These are phyloP conservation scores for Parauchenoglanis punctatus DNA, from an alignment of 2,797 vertebrate species.

Conservation along the genomic window DNA sequence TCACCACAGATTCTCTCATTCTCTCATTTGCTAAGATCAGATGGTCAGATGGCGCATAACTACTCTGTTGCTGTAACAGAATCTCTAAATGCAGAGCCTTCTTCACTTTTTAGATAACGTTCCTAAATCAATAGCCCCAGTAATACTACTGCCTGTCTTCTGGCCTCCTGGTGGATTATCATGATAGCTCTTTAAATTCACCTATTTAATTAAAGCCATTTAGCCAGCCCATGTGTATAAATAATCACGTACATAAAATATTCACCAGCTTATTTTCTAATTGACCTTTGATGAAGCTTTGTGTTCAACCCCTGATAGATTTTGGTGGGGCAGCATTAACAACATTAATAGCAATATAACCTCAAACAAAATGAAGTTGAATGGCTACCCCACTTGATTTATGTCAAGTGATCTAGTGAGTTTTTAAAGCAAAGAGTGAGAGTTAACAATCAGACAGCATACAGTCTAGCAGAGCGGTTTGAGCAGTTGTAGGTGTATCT, in stretches of 20 bases:
- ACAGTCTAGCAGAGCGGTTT: background rate
- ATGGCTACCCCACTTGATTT: background rate
- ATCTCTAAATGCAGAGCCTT: background rate
- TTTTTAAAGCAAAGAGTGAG: background rate
- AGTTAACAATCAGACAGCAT: background rate
- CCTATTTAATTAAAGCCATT: constrained; percentile 40
- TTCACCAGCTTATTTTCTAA: constrained; percentile 64
- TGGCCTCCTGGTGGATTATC: constrained; percentile 31
- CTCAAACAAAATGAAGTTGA: background rate
- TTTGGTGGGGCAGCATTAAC: background rate
- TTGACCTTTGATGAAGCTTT: constrained; percentile 60
- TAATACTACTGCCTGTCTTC: constrained; percentile 24
- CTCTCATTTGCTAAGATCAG: background rate
- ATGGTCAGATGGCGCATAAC: background rate
- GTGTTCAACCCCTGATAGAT: background rate
- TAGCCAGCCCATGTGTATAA: constrained; percentile 29
- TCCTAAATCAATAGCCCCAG: constrained; percentile 38
- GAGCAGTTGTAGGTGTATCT: background rate
- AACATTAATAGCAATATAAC: background rate
- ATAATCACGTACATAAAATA: constrained; percentile 66
- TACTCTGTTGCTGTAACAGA: background rate
- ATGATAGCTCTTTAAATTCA: constrained; percentile 36
- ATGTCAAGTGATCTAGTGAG: background rate
- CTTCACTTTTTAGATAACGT: constrained; percentile 6
- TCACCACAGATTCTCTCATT: constrained; percentile 16